Evolutionary conservation across 2,888 invertebrate genomes (phyloP).

Genomic region (Drosophila testacea): DNA sequence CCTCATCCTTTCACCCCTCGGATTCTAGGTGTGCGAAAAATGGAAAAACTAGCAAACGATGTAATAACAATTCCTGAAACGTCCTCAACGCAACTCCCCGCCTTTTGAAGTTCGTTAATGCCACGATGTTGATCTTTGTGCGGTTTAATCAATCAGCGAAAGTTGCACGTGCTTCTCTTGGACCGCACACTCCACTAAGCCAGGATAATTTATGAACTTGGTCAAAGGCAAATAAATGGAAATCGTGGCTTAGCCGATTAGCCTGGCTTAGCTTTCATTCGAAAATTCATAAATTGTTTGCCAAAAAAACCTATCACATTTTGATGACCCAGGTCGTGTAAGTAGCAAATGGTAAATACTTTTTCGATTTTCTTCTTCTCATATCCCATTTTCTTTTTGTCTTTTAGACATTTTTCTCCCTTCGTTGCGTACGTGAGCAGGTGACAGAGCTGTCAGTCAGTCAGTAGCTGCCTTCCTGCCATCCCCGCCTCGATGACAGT

Average conservation of each 20-base stretch:
- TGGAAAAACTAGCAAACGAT: conserved; percentile 66
- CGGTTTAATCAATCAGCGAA: conserved; percentile 76
- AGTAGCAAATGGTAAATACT: conserved; percentile 39
- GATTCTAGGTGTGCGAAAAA: conserved; percentile 49
- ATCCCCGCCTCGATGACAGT: conserved; percentile 45
- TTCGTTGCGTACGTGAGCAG: conserved; percentile 68
- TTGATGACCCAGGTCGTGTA: conserved; percentile 29
- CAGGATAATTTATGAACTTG: conserved; percentile 64
- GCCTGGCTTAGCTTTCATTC: conserved; percentile 41
- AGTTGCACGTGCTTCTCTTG: conserved; percentile 61
- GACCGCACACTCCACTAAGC: conserved; percentile 32
- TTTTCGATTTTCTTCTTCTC: conserved; percentile 6
- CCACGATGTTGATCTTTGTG: conserved; percentile 58
- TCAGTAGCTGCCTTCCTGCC: conserved; percentile 12
- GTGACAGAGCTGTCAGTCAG: conserved; percentile 71
- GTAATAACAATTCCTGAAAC: conserved; percentile 78
- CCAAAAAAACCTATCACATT: conserved; percentile 51
- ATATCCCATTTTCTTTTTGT: background rate
- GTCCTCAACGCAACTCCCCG: conserved; percentile 41
- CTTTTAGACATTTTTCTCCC: background rate
- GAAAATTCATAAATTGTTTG: conserved; percentile 69
- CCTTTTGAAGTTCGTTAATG: conserved; percentile 38
- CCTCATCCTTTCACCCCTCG: background rate
- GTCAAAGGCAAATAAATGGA: conserved; percentile 54
- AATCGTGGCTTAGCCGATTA: conserved; percentile 43